phyloP scores from a whole-genome alignment of 2,888 invertebrate species.

The Alitta virens region DNA sequence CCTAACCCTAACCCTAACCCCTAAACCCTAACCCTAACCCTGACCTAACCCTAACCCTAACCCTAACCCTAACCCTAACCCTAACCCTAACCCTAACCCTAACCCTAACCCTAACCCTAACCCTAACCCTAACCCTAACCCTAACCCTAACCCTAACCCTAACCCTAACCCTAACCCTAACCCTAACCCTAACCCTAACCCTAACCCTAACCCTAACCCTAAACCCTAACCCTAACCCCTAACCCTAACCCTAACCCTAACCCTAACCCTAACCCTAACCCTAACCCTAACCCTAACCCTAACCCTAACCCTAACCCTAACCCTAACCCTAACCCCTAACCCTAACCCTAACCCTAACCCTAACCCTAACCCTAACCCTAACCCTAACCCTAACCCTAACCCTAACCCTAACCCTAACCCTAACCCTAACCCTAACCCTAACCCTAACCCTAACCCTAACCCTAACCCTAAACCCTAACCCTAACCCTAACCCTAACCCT shows the following conservation, averaged over 20 bases:
- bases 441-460: constrained; percentile 25
- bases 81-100: constrained; percentile 19
- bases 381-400: constrained; percentile 29
- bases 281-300: constrained; percentile 25
- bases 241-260: constrained; percentile 16
- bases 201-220: constrained; percentile 21
- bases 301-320: constrained; percentile 28
- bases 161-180: constrained; percentile 25
- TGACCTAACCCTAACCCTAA: too few relatives aligned
- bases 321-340: too few relatives aligned
- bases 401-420: constrained; percentile 29
- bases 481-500: constrained; percentile 31
- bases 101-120: constrained; percentile 9
- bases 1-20: constrained; percentile 31
- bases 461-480: constrained; percentile 28
- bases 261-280: constrained; percentile 17
- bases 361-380: constrained; percentile 22
- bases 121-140: constrained; percentile 28
- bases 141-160: constrained; percentile 19
- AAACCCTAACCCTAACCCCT: too few relatives aligned
- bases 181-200: constrained; percentile 31
- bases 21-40: constrained; percentile 26
- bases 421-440: constrained; percentile 29
- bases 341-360: constrained; percentile 7
- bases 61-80: constrained; percentile 29